phyloP scores from a whole-genome alignment of 2,113 vertebrate genomes.

The Heterochromis multidens region DNA sequence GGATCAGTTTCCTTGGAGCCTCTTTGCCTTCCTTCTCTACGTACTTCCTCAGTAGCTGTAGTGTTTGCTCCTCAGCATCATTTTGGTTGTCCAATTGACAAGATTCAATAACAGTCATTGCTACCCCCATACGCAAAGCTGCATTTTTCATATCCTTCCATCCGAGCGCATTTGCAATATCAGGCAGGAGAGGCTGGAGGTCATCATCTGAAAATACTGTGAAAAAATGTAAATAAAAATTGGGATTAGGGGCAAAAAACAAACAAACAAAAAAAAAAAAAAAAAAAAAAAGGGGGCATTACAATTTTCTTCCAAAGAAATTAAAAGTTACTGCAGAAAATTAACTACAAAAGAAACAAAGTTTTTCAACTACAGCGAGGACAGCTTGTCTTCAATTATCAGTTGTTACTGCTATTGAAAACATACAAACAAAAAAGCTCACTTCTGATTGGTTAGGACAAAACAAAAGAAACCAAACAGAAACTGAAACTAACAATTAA shows the following conservation, averaged over 20 bases:
- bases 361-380: no score
- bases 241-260: no score
- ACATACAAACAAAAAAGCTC: no score
- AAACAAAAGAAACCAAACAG: no score
- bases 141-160: conserved; percentile 28
- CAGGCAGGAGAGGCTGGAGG: background rate
- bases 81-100: fast-evolving
- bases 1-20: background rate
- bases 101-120: fast-evolving
- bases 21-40: background rate
- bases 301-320: no score
- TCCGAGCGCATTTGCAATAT: background rate
- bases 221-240: background rate
- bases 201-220: background rate
- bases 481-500: no score
- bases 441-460: no score
- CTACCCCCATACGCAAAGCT: background rate
- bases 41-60: background rate
- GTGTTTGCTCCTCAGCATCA: background rate
- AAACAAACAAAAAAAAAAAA: no score
- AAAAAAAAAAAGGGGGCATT: background rate
- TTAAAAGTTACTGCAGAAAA: no score
- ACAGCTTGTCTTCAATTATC: no score
- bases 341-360: no score
- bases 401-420: no score